A percentile compares a stretch with the other conserved stretches of the same genome.
These are phyloP conservation scores for Tenebrio molitor DNA, from an alignment of 1,140 invertebrate genomes.

Conservation along the genomic window DNA sequence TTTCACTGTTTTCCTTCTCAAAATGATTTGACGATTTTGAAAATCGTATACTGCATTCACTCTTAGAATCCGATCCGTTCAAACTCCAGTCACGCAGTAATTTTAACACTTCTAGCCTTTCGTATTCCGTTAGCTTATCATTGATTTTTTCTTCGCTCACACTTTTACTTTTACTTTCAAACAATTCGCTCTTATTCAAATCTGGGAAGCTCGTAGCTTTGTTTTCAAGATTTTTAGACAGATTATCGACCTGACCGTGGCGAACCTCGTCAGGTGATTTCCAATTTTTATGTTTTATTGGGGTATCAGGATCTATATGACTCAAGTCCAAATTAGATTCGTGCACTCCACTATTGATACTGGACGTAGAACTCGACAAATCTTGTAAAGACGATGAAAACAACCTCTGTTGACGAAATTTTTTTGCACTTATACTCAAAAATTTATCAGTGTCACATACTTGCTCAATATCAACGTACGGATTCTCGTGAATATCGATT, in stretches of 20 bases:
- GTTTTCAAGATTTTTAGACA: slow-evolving; percentile 72
- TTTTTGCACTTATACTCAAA: slow-evolving; percentile 57
- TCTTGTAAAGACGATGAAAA: slow-evolving; percentile 63
- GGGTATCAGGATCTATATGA: slow-evolving; percentile 63
- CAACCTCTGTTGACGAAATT: slow-evolving; percentile 52
- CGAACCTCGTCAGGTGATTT: slow-evolving; percentile 71
- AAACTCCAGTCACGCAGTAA: slow-evolving; percentile 70
- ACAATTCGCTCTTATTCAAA: slow-evolving; percentile 51
- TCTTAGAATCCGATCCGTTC: slow-evolving; percentile 66
- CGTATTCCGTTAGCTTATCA: slow-evolving; percentile 66
- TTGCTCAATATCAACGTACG: slow-evolving; percentile 53
- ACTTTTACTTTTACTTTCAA: slow-evolving; percentile 57
- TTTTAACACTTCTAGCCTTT: slow-evolving; percentile 69
- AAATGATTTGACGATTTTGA: slow-evolving; percentile 10
- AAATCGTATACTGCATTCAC: slow-evolving; percentile 57
- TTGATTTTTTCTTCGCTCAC: slow-evolving; percentile 60
- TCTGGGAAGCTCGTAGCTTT: slow-evolving; percentile 60
- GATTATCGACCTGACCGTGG: slow-evolving; percentile 68
- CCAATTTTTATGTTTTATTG: slow-evolving; percentile 67
- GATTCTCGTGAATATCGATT: slow-evolving; percentile 58
- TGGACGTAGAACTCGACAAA: slow-evolving; percentile 64
- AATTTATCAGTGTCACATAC: slow-evolving; percentile 59
- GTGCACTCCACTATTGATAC: slow-evolving; percentile 63
- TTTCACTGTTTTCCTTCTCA: slow-evolving; percentile 49
- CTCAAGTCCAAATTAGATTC: slow-evolving; percentile 64